Conservation (phyloP, 2,888 invertebrate species). For the Callyntrura sp. region DNA sequence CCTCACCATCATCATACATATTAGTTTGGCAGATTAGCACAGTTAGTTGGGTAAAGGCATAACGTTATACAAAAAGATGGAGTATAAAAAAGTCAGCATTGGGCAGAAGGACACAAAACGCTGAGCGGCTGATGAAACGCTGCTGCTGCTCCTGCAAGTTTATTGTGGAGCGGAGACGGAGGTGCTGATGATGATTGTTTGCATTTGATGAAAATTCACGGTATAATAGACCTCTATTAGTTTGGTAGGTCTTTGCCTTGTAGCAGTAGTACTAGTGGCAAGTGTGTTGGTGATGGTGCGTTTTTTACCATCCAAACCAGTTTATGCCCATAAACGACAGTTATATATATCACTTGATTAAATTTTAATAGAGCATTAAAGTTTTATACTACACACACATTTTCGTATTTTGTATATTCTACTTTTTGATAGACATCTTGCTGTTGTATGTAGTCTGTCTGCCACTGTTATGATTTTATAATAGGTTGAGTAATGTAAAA, state of each 20-base stretch:
- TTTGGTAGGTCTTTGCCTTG: neutral
- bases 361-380: constrained; percentile 58
- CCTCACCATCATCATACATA: constrained; percentile 7
- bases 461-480: constrained; percentile 7
- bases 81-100: neutral
- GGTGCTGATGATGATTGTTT: constrained; percentile 9
- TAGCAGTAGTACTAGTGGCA: neutral
- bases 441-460: constrained; percentile 17
- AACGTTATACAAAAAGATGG: constrained; percentile 1
- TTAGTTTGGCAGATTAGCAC: no score
- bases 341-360: constrained; percentile 64
- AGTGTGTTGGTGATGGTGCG: constrained; percentile 32
- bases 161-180: no score
- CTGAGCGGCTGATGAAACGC: neutral
- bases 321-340: constrained; percentile 57
- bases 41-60: no score
- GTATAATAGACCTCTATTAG: neutral
- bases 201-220: constrained; percentile 50
- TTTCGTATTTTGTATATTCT: neutral
- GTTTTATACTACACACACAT: constrained; percentile 5
- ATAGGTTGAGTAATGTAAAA: constrained; percentile 51
- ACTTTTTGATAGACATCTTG: neutral
- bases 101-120: constrained; percentile 1
- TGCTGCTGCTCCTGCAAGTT: neutral
- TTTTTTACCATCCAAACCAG: constrained; percentile 35